Base-by-base conservation (phyloP, 2,113 vertebrate species). In the Seriola aureovittata region DNA sequence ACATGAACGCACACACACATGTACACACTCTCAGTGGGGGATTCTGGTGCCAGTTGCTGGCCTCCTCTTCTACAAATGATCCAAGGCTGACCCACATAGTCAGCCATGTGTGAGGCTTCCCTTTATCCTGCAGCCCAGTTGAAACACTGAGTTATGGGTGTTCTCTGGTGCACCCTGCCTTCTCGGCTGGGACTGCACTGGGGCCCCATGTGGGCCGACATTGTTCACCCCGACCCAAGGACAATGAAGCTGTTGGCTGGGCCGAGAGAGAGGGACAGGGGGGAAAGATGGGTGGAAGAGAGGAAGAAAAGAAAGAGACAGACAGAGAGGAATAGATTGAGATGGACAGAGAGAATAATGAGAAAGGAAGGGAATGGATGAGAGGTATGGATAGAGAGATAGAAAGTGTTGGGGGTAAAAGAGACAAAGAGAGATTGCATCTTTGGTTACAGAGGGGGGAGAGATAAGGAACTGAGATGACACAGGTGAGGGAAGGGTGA, bases 51-150 rank as follows among this genome's bases (percentile, higher is more conserved):
- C 91, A 91, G 91, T 93, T 93, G 87, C 89, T 92, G 92, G 91
- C 89, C 94, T 91, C 92, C 82, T 89, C 91, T 73, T 90, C 92
- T 86, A 87, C 92, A 92, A 95, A 70, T 92, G 89, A 82, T 82
- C 91, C 86, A 89, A 94, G 93, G 74, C 92, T 96, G 94, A 93
- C 95, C 95, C 94, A 93, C 92, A 96, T 96, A 94, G 48, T 84
- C 94, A 94, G 83, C 93, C 91, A 69, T 84, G 87, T 95, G 90
- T 96, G 95, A 96, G 95, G 92, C 93, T 88, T 92, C 87, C 88
- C 93, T 93, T 94, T 93, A 92, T 93, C 81, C 91, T 14, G 14
- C 81, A 89, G 85, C 89, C 85, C 87, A 82, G 87, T 93, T 77
- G 89, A 93, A 94, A 90, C 94, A 84, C 85, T 95, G 88, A 95